Percentiles rank a stretch among this genome's conserved stretches.
Conservation (phyloP, 1,140 invertebrate genomes). For the Chionoecetes opilio region DNA sequence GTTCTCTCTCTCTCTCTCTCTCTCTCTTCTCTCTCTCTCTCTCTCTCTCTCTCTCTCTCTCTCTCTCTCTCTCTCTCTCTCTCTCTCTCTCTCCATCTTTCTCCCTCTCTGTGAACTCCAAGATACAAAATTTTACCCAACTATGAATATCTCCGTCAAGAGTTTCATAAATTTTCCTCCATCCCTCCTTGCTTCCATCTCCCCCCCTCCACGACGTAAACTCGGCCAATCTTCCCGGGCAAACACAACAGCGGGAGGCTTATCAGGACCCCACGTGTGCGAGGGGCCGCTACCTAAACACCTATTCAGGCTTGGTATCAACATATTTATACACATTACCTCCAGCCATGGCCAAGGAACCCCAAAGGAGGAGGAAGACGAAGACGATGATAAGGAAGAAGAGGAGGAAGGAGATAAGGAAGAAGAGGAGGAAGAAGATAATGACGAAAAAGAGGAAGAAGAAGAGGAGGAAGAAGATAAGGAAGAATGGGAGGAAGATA, state of each 20-base stretch:
- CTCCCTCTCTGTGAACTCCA: neutral
- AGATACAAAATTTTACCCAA: neutral
- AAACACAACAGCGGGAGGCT: constrained; percentile 3
- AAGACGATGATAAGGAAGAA: neutral
- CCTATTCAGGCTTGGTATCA: constrained; percentile 16
- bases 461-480: neutral
- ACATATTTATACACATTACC: constrained; percentile 31
- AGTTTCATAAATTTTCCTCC: constrained; percentile 3
- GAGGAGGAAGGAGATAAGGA: neutral
- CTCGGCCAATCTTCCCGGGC: constrained; percentile 14
- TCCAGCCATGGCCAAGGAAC: neutral
- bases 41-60: too few relatives aligned
- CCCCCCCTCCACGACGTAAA: neutral
- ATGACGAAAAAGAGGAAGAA: neutral
- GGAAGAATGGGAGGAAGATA: too few relatives aligned
- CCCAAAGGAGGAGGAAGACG: neutral
- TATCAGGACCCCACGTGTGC: neutral
- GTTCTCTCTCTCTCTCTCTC: too few relatives aligned
- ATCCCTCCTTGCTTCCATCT: neutral
- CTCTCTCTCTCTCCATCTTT: neutral
- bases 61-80: neutral
- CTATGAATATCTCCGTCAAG: constrained; percentile 16
- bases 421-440: neutral
- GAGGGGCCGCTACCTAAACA: neutral
- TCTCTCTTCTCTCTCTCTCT: too few relatives aligned